Percentiles rank a stretch among this genome's conserved stretches.
Evolutionary conservation across 2,113 vertebrate genomes (phyloP).

Genomic region (Genyomyrus donnyi): DNA sequence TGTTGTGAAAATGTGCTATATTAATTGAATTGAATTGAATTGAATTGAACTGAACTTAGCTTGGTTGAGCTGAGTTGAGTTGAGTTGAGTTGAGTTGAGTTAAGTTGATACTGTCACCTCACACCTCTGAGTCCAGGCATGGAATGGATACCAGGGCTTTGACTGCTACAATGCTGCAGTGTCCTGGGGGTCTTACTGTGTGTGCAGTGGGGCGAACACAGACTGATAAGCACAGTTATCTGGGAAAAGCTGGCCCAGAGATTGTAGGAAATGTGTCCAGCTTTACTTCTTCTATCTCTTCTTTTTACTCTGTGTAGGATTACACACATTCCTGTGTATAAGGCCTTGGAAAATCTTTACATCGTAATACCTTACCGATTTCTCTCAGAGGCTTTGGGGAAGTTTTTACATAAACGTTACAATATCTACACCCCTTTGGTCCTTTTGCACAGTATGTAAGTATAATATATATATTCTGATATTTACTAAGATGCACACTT

Average conservation of each 20-base stretch:
- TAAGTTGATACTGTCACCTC: not conserved
- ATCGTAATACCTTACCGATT: not conserved
- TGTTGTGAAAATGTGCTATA: no score
- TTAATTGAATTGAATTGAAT: no score
- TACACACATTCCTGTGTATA: not conserved
- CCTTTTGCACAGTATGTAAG: not conserved
- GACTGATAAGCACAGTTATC: not conserved
- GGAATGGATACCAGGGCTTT: not conserved
- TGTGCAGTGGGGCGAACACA: not conserved
- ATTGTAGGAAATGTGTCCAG: not conserved
- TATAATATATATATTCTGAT: not conserved
- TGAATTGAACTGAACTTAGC: not conserved
- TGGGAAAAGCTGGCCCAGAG: not conserved
- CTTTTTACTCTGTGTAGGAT: not conserved
- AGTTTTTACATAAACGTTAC: not conserved
- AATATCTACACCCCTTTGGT: not conserved
- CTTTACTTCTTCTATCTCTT: not conserved
- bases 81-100: no score
- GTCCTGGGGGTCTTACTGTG: not conserved
- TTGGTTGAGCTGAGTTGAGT: no score
- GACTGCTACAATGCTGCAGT: not conserved
- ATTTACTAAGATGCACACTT: not conserved
- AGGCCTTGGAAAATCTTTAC: not conserved
- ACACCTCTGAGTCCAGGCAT: no score
- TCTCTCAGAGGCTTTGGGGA: not conserved